phyloP scores from a whole-genome alignment of 2,113 vertebrate genomes.

The Eulemur macaco region DNA sequence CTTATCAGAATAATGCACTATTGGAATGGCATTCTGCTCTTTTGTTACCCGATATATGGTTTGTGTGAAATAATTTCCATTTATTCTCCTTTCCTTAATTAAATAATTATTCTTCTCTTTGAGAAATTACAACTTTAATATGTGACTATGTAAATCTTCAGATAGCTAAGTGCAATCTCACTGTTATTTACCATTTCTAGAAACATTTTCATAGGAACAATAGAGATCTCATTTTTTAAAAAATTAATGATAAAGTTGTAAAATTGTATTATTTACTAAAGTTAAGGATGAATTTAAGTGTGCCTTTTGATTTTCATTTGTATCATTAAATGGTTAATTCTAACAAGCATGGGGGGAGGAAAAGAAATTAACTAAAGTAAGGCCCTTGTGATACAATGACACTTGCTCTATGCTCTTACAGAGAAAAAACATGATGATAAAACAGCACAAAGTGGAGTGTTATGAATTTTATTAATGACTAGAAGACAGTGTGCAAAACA shows the following conservation, averaged over 20 bases:
- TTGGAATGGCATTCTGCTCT: conserved; percentile 57
- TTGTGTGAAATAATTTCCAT: conserved; percentile 74
- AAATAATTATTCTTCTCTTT: conserved; percentile 73
- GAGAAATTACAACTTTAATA: conserved; percentile 55
- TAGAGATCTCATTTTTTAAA: not conserved
- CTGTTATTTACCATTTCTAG: conserved; percentile 23
- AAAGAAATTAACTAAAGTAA: conserved; percentile 96
- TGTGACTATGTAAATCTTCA: conserved; percentile 53
- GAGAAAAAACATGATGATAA: conserved; percentile 93
- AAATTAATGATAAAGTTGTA: not conserved
- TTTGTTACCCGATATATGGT: conserved; percentile 68
- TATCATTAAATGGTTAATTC: conserved; percentile 88
- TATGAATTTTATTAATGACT: conserved; percentile 99
- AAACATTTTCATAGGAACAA: not conserved
- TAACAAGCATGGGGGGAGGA: conserved; percentile 85
- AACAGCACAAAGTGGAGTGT: conserved; percentile 98
- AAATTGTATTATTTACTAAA: conserved; percentile 52
- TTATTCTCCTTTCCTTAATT: conserved; percentile 68
- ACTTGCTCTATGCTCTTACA: conserved; percentile 94
- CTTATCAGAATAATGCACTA: conserved; percentile 69
- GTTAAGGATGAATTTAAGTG: conserved; percentile 44
- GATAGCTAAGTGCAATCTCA: conserved; percentile 63
- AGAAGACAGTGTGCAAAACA: conserved; percentile 99
- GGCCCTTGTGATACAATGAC: conserved; percentile 97
- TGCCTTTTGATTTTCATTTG: conserved; percentile 41